Evolutionary conservation across 2,888 invertebrate genomes (phyloP).

Genomic region (Zonitis immaculata): DNA sequence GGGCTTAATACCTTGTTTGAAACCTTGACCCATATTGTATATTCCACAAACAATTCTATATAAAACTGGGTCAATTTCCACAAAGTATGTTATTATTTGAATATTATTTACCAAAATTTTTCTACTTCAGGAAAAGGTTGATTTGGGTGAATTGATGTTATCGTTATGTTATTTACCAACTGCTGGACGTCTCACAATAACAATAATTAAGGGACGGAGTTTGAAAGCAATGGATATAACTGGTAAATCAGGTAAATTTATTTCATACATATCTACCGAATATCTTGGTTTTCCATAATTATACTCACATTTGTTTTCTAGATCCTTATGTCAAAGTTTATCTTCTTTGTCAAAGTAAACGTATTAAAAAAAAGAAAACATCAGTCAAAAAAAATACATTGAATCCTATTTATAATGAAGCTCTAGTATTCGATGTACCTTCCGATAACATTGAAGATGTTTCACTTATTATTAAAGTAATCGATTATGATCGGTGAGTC

Average conservation of each 20-base stretch:
- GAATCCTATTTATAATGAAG: constrained; percentile 89
- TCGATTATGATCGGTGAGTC: constrained; percentile 81
- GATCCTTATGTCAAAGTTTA: constrained; percentile 95
- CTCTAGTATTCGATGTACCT: constrained; percentile 87
- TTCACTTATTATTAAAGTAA: constrained; percentile 76
- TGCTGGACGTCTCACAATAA: constrained; percentile 84
- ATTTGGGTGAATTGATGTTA: constrained; percentile 87
- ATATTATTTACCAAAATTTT: background rate
- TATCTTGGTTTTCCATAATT: too few species aligned
- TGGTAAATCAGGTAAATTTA: constrained; percentile 75
- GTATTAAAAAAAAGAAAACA: constrained; percentile 91
- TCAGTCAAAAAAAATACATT: constrained; percentile 83
- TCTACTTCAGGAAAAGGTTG: constrained; percentile 68
- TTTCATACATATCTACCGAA: too few species aligned
- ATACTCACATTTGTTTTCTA: too few species aligned
- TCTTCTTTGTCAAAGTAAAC: constrained; percentile 78
- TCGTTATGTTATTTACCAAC: constrained; percentile 88
- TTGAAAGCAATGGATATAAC: constrained; percentile 92
- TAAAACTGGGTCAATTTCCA: background rate
- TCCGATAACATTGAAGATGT: constrained; percentile 77
- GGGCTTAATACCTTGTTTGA: background rate
- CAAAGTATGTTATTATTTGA: background rate
- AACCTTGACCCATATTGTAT: constrained; percentile 13
- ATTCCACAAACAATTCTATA: background rate
- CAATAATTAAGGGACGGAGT: constrained; percentile 86